These are phyloP conservation scores for Lacerta agilis DNA, from an alignment of 2,797 vertebrate genomes.

Conservation along the genomic window DNA sequence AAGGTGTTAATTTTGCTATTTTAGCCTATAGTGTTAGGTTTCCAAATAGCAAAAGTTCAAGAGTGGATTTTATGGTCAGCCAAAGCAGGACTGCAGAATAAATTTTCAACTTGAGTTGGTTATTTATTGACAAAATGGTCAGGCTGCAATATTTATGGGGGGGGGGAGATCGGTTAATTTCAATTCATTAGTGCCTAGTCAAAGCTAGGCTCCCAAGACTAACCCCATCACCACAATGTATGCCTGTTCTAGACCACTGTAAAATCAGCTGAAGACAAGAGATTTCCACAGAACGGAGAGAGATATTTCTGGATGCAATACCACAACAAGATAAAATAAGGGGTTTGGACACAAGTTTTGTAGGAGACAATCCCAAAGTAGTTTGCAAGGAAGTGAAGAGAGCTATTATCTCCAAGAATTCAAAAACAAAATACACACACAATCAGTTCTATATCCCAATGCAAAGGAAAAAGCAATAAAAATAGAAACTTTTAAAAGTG, in stretches of 20 bases:
- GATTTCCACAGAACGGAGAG: conserved; percentile 52
- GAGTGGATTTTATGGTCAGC: background rate
- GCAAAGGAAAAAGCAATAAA: conserved; percentile 30
- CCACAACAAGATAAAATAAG: conserved; percentile 9
- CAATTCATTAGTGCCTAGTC: conserved; percentile 57
- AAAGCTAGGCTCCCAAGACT: conserved; percentile 49
- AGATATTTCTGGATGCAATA: conserved; percentile 51
- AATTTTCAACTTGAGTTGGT: conserved; percentile 60
- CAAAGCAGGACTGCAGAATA: conserved; percentile 56
- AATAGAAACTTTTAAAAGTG: background rate
- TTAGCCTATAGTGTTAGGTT: conserved; percentile 47
- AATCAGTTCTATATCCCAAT: conserved; percentile 36
- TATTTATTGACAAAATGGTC: conserved; percentile 64
- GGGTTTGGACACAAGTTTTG: conserved; percentile 46
- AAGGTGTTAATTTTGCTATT: conserved; percentile 45
- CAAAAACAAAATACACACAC: conserved; percentile 30
- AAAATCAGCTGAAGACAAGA: background rate
- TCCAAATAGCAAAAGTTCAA: conserved; percentile 42
- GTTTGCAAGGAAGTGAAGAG: conserved; percentile 55
- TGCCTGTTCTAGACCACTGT: conserved; percentile 47
- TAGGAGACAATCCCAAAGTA: conserved; percentile 65
- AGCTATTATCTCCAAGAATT: conserved; percentile 57
- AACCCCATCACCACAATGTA: conserved; percentile 44
- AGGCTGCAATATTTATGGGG: conserved; percentile 39
- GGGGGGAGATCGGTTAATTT: conserved; percentile 60